Percentiles rank a stretch among this genome's conserved stretches.
These are phyloP conservation scores for Mustelus asterias DNA, from an alignment of 2,113 vertebrate species.

Conservation along the genomic window DNA sequence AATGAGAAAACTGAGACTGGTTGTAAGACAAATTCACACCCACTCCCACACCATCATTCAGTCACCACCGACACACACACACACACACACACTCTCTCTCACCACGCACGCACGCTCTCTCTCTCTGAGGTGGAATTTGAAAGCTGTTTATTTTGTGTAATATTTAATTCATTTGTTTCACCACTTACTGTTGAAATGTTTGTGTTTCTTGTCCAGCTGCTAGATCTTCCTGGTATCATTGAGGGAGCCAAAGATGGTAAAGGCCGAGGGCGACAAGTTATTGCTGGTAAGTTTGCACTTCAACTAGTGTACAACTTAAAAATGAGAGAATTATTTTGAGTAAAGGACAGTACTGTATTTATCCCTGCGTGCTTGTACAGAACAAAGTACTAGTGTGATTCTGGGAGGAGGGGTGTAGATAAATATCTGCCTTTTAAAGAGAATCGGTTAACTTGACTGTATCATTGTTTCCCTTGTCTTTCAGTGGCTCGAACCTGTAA, in stretches of 20 bases:
- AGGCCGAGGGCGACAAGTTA: constrained; percentile 92
- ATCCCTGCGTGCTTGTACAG: no score
- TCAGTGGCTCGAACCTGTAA: constrained; percentile 97
- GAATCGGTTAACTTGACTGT: neutral
- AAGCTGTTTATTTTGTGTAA: neutral
- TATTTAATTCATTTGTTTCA: neutral
- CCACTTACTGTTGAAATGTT: neutral
- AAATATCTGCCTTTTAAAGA: neutral
- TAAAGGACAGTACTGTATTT: neutral
- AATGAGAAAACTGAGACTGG: no score
- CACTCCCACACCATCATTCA: no score
- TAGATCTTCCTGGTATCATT: constrained; percentile 98
- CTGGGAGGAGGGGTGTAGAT: neutral
- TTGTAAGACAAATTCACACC: no score
- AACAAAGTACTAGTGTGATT: neutral
- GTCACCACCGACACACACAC: no score
- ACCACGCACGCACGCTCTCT: no score
- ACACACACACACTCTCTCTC: no score
- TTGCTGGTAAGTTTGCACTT: constrained; percentile 70
- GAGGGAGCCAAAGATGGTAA: constrained; percentile 98
- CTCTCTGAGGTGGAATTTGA: neutral
- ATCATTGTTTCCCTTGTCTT: neutral
- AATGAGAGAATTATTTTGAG: neutral
- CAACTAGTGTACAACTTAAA: neutral
- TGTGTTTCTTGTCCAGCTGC: constrained; percentile 59